These are phyloP conservation scores for Aythya baeri DNA, from an alignment of 2,113 vertebrate species.

Conservation along the genomic window DNA sequence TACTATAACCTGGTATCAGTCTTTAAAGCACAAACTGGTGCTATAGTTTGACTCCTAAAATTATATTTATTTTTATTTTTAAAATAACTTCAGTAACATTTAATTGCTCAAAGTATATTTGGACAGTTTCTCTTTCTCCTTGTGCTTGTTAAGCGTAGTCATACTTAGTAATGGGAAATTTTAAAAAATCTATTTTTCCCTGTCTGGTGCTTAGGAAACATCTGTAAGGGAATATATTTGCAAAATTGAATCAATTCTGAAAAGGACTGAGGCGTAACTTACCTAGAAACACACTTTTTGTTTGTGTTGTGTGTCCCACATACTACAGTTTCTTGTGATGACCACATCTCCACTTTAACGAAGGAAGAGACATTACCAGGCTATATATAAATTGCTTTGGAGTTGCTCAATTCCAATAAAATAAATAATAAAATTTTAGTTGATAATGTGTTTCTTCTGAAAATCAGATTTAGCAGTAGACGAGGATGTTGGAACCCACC, in stretches of 20 bases:
- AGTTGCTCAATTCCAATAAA: background rate
- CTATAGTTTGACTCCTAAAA: background rate
- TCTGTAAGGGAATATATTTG: background rate
- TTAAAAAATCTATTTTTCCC: background rate
- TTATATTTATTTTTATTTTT: background rate
- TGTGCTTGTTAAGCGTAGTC: too few relatives aligned
- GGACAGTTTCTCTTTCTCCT: too few relatives aligned
- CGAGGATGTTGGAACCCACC: background rate
- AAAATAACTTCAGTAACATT: too few relatives aligned
- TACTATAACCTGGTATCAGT: background rate
- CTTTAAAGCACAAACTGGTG: background rate
- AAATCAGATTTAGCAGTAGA: background rate
- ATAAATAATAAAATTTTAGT: background rate
- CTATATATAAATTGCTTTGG: background rate
- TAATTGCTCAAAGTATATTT: too few relatives aligned
- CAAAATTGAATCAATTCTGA: background rate
- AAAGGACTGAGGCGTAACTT: background rate
- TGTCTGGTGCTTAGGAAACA: background rate
- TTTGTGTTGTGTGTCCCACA: background rate
- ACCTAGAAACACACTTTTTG: background rate
- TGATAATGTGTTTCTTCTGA: background rate
- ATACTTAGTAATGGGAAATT: background rate
- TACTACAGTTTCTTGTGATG: background rate
- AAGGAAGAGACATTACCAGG: background rate
- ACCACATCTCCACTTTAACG: background rate